Conservation (phyloP, 2,113 vertebrate genomes). For the Meles meles region DNA sequence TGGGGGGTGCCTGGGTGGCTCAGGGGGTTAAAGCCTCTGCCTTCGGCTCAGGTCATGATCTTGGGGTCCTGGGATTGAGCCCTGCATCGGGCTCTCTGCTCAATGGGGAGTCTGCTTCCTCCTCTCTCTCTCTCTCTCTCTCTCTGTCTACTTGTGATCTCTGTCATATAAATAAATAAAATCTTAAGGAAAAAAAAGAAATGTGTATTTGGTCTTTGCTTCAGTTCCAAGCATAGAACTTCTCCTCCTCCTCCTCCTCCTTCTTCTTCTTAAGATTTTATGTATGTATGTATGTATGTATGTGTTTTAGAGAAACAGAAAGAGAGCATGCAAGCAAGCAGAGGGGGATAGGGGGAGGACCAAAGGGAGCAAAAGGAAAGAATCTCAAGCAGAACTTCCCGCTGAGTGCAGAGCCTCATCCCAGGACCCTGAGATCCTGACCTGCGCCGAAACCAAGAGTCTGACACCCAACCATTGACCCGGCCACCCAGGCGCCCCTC, state of each 20-base stretch:
- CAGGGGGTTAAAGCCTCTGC: too few species aligned
- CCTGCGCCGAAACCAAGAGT: neutral
- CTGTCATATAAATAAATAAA: too few species aligned
- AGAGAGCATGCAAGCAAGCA: neutral
- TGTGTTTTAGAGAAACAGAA: neutral
- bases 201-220: neutral
- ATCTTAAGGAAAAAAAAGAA: neutral
- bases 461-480: neutral
- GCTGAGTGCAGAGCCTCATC: neutral
- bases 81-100: too few species aligned
- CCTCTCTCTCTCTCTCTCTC: too few species aligned
- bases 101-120: too few species aligned
- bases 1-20: too few species aligned
- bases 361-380: neutral
- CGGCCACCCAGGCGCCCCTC: neutral
- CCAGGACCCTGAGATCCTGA: neutral
- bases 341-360: too few species aligned
- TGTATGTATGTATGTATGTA: neutral
- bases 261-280: neutral
- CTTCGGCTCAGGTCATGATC: too few species aligned
- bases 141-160: too few species aligned
- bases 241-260: neutral
- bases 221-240: neutral
- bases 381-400: neutral
- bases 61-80: too few species aligned